phyloP scores from a whole-genome alignment of 2,797 vertebrate genomes.

The Sebastes hubbsi region DNA sequence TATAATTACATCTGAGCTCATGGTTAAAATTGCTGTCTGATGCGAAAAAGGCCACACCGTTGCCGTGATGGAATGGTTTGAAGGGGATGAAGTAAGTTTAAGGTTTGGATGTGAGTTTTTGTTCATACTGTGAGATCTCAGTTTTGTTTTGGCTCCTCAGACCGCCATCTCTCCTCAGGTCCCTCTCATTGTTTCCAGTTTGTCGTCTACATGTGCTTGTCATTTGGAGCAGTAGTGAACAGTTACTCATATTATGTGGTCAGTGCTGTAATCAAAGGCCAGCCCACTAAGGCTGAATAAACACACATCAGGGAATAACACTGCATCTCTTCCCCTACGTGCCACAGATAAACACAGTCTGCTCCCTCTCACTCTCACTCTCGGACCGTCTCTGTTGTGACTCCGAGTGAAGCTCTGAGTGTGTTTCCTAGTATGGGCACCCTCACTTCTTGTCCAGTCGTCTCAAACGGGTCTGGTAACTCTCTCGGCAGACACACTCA shows the following conservation, averaged over 20 bases:
- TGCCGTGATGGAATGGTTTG: slow-evolving; percentile 39
- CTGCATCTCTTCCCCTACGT: slow-evolving; percentile 66
- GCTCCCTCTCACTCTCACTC: slow-evolving; percentile 42
- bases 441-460: slow-evolving; percentile 40
- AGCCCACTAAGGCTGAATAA: slow-evolving; percentile 76
- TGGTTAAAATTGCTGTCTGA: slow-evolving; percentile 69
- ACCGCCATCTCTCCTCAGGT: slow-evolving; percentile 33
- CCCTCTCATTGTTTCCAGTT: slow-evolving; percentile 75
- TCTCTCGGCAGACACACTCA: slow-evolving; percentile 48
- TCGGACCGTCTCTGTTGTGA: slow-evolving; percentile 33
- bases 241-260: slow-evolving; percentile 81
- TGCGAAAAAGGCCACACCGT: slow-evolving; percentile 47
- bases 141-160: slow-evolving; percentile 55
- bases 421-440: slow-evolving; percentile 79
- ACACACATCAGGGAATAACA: slow-evolving; percentile 79
- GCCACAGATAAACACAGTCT: slow-evolving; percentile 69
- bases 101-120: background rate
- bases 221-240: slow-evolving; percentile 77
- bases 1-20: slow-evolving; percentile 74
- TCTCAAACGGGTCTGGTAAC: slow-evolving; percentile 50
- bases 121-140: slow-evolving; percentile 12
- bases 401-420: slow-evolving; percentile 33
- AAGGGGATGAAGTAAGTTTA: slow-evolving; percentile 18
- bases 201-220: slow-evolving; percentile 80
- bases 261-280: slow-evolving; percentile 79